Base-by-base conservation (phyloP, 1,140 invertebrate species). In the Apis florea region DNA sequence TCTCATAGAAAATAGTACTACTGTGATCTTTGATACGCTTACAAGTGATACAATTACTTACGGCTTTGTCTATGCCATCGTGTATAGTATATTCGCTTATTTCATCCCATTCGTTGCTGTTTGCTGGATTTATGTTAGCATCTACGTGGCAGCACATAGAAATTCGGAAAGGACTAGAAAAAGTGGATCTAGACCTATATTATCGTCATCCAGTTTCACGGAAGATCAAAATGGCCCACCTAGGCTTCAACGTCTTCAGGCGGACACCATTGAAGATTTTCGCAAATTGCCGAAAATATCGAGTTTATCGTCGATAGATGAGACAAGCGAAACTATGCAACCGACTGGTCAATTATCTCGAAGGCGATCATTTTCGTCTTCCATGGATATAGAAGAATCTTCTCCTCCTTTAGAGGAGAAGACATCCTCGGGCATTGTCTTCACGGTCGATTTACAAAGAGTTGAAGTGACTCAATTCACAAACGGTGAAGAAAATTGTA, bases 81-180 rank as follows among this genome's bases (percentile, higher is more conserved):
- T 91, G 0, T 95, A 95, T 84, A 94, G 94, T 63, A 87, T 95
- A 4, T 87, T 95, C 0, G 94, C 95, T 26, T 97, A 96, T 79
- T 85, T 96, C n/a, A 87, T 96, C 64, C 96, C 96, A 0, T 95
- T 97, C 72, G 86, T 95, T 17, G 95, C 95, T 1, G 95, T 97
- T 8, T 95, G 95, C 61, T 96, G 96, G 92, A 96, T 96, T 79
- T 97, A 97, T 89, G 93, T 95, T 66, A 95, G 95, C 59, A 97
- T 97, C 77, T 97, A 96, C 87, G 94, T 94, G 21, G 96, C 96
- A 19, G 96, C 96, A 0, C 94, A 95, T 58, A 94, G 95, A 70
- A 97, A 96, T 84, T 96, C 95, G 49, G 94, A 96, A 85, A 92
- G 96, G 49, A 96, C 96, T 77, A 93, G 96, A 40, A 94, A 96